Conservation (phyloP, 2,113 vertebrate species). For the Sphaerodactylus townsendi region DNA sequence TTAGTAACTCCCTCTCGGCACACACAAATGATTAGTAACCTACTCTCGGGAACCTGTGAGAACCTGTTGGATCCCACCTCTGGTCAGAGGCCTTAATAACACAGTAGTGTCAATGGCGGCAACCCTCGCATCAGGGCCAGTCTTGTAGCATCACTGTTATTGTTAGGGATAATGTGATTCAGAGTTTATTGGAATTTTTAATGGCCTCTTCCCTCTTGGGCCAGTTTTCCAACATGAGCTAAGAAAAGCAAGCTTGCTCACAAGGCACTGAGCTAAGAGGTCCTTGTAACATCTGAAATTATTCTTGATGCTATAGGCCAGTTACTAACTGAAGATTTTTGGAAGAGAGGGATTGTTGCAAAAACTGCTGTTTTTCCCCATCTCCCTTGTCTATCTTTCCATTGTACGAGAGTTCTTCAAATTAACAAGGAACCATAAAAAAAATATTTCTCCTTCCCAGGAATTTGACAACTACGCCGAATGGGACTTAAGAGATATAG, state of each 20-base stretch:
- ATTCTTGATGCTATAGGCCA: not conserved
- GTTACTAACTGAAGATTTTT: not conserved
- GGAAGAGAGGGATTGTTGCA: not conserved
- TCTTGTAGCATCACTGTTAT: not conserved
- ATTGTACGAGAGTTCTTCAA: not conserved
- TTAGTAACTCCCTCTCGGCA: too few relatives aligned
- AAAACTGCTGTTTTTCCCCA: not conserved
- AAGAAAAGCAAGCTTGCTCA: not conserved
- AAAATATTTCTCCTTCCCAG: constrained; percentile 67
- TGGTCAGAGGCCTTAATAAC: not conserved
- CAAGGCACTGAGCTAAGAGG: not conserved
- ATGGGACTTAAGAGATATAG: constrained; percentile 99
- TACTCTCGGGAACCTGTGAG: too few relatives aligned
- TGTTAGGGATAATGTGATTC: not conserved
- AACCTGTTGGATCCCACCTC: too few relatives aligned
- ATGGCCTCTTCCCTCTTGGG: not conserved
- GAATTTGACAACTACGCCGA: constrained; percentile 99
- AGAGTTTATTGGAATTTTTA: not conserved
- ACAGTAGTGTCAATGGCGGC: not conserved
- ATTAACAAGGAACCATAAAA: constrained; percentile 19
- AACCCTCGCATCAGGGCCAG: not conserved
- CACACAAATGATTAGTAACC: too few relatives aligned
- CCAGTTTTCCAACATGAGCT: not conserved
- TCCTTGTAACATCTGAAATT: not conserved
- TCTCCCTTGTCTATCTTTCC: not conserved